Conservation (phyloP, 2,888 invertebrate genomes). For the Thymelicus lineola region DNA sequence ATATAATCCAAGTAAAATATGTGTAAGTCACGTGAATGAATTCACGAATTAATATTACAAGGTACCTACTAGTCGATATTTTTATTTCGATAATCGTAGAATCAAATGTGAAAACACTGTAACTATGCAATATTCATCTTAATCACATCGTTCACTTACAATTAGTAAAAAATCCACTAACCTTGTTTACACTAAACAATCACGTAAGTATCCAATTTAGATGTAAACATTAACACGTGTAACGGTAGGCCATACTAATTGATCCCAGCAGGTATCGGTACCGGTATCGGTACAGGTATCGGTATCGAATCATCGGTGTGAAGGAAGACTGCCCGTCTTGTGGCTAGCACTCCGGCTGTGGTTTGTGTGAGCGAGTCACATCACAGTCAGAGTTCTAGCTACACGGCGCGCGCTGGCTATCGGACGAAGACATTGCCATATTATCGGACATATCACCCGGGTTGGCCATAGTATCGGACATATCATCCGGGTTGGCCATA, state of each 20-base stretch:
- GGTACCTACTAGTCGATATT: no score
- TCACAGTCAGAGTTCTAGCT: constrained; percentile 99
- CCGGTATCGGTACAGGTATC: constrained; percentile 19
- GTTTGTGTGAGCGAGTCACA: constrained; percentile 91
- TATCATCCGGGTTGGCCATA: constrained; percentile 2
- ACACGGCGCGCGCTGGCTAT: constrained; percentile 75
- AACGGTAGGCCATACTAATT: constrained; percentile 24
- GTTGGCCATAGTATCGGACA: neutral
- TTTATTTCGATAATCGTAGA: no score
- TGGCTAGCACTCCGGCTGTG: constrained; percentile 92
- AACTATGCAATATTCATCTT: neutral
- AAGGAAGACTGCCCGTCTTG: constrained; percentile 55
- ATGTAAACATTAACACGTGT: constrained; percentile 8
- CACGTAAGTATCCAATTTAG: neutral
- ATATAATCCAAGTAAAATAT: no score
- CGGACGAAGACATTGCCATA: constrained; percentile 5
- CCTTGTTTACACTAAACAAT: neutral
- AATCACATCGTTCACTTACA: neutral
- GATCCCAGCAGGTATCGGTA: constrained; percentile 29
- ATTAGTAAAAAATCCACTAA: no score
- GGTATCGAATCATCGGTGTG: constrained; percentile 22
- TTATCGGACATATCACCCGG: neutral
- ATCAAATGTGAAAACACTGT: neutral
- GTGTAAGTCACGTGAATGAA: no score
- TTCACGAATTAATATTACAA: no score